Evolutionary conservation across 1,140 invertebrate species (phyloP).

Genomic region (Bilobella aurantiaca): DNA sequence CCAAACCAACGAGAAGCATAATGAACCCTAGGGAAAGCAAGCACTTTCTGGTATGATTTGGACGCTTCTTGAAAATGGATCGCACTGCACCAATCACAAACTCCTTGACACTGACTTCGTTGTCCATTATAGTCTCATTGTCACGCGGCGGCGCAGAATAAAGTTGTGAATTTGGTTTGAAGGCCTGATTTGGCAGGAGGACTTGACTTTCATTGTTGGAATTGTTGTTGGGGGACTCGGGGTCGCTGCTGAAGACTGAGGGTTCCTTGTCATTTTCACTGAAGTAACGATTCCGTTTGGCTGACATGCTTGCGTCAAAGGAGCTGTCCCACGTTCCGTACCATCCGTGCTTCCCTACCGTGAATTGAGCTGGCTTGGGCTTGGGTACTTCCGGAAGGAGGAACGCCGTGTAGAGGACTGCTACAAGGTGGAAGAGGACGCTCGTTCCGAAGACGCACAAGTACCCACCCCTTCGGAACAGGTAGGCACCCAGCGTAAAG

Average conservation of each 20-base stretch:
- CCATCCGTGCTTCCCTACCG: constrained; percentile 27
- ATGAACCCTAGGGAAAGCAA: constrained; percentile 27
- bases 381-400: constrained; percentile 31
- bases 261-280: constrained; percentile 26
- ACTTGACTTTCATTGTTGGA: not conserved
- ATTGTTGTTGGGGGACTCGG: not conserved
- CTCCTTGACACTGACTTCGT: constrained; percentile 12
- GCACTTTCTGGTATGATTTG: constrained; percentile 32
- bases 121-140: not conserved
- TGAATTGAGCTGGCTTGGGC: constrained; percentile 16
- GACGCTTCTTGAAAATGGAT: constrained; percentile 24
- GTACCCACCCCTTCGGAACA: constrained; percentile 27
- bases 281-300: constrained; percentile 23
- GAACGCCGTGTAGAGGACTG: constrained; percentile 27
- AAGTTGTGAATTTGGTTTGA: too few relatives aligned
- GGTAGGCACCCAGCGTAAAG: constrained; percentile 27
- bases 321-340: constrained; percentile 20
- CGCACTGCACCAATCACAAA: constrained; percentile 29
- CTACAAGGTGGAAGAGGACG: constrained; percentile 22
- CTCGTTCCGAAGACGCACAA: constrained; percentile 26
- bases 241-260: not conserved
- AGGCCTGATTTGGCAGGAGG: not conserved
- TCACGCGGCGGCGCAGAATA: not conserved
- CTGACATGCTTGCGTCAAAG: not conserved
- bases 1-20: constrained; percentile 30